Percentiles rank a stretch among this genome's conserved stretches.
Evolutionary conservation across 23 tunicate species (phyloP).

Genomic region (Phallusia fumigata): DNA sequence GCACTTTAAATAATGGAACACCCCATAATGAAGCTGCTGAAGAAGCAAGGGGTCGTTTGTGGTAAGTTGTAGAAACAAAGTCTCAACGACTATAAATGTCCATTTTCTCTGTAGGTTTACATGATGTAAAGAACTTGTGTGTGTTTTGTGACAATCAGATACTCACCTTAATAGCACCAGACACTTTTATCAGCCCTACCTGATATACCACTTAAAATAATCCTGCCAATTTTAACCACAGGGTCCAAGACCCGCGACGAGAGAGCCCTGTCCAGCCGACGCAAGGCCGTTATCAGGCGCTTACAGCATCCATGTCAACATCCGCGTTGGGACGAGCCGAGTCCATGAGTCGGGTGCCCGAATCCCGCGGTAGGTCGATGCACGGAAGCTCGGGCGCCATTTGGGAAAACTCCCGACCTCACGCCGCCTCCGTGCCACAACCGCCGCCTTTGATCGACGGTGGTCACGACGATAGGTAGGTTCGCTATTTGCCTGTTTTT

Average conservation of each 20-base stretch:
- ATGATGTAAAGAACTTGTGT: no score
- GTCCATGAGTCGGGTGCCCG: conserved; percentile 21
- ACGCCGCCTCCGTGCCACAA: conserved; percentile 32
- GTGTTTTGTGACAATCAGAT: no score
- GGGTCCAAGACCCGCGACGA: conserved; percentile 40
- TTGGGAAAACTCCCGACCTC: conserved; percentile 51
- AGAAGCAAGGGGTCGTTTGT: background rate
- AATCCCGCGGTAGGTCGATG: conserved; percentile 26
- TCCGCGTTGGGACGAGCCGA: conserved; percentile 48
- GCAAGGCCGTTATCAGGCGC: conserved; percentile 3
- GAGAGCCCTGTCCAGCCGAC: conserved; percentile 32
- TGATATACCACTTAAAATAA: no score
- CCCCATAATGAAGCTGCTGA: background rate
- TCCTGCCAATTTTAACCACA: conserved; percentile 4
- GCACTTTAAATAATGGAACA: background rate
- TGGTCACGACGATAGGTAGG: conserved; percentile 13
- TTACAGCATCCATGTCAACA: conserved; percentile 29
- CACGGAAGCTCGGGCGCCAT: conserved; percentile 51
- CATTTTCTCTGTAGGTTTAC: no score
- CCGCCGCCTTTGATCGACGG: conserved; percentile 14
- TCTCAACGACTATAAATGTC: no score
- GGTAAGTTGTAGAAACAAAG: conserved; percentile 5
- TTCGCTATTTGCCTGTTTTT: background rate
- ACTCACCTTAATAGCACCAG: no score
- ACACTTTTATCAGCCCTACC: no score